Conservation (phyloP, 2,888 invertebrate genomes). For the Eristalinus aeneus region DNA sequence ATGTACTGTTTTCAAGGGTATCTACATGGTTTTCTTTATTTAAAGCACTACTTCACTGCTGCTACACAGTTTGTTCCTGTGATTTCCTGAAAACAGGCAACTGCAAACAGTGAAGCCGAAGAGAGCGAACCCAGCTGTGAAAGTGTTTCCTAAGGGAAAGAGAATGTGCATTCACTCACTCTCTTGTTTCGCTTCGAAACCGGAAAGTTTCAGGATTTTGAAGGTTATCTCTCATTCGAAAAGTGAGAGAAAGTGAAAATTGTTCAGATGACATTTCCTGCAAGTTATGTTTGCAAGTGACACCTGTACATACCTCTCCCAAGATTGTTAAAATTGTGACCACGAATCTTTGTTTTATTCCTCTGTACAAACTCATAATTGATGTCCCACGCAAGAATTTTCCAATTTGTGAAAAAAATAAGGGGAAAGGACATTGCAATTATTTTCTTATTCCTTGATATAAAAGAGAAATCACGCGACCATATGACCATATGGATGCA, state of each 20-base stretch:
- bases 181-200: not conserved
- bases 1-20: not conserved
- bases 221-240: not conserved
- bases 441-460: too few relatives aligned
- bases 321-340: not conserved
- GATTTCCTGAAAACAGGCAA: not conserved
- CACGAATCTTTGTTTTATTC: too few relatives aligned
- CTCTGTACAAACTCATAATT: too few relatives aligned
- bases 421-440: too few relatives aligned
- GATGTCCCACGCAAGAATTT: too few relatives aligned
- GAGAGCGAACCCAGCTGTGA: not conserved
- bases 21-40: not conserved
- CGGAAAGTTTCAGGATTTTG: not conserved
- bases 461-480: too few relatives aligned
- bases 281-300: not conserved
- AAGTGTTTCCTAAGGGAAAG: not conserved
- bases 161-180: not conserved
- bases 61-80: not conserved
- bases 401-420: too few relatives aligned
- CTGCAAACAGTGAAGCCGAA: not conserved
- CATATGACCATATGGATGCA: too few relatives aligned
- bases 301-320: not conserved
- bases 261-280: not conserved
- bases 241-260: not conserved
- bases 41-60: not conserved